phyloP scores from a whole-genome alignment of 2,113 vertebrate species.

The Galbula dea region DNA sequence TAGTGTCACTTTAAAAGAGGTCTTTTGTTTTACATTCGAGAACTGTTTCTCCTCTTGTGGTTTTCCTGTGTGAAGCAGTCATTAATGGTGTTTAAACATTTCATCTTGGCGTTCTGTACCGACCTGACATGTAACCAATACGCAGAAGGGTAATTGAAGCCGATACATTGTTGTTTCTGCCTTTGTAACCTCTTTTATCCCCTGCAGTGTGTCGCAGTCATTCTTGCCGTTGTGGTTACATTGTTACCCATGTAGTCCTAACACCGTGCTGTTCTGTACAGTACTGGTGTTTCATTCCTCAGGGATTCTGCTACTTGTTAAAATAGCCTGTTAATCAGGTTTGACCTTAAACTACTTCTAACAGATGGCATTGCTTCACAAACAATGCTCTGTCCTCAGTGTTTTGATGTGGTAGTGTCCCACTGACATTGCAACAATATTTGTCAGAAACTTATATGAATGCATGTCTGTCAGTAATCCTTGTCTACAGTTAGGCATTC shows the following conservation, averaged over 20 bases:
- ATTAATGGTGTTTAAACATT: not conserved
- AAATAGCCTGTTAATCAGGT: not conserved
- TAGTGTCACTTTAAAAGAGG: not conserved
- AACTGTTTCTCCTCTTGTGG: not conserved
- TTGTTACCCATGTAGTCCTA: not conserved
- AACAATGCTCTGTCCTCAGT: not conserved
- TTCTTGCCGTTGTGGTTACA: not conserved
- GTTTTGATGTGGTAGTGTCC: not conserved
- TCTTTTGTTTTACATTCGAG: not conserved
- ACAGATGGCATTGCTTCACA: not conserved
- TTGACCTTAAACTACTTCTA: not conserved
- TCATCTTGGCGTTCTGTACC: not conserved
- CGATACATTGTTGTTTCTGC: not conserved
- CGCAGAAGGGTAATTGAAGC: not conserved
- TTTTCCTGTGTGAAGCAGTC: not conserved
- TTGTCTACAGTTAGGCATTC: not conserved
- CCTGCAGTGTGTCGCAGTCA: not conserved
- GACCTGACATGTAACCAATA: not conserved
- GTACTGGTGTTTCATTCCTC: not conserved
- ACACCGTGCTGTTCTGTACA: not conserved
- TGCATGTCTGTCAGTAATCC: not conserved
- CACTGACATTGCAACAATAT: not conserved
- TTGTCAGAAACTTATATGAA: not conserved
- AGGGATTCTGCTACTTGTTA: not conserved
- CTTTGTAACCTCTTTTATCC: not conserved